These are phyloP conservation scores for Erpornis zantholeuca DNA, from an alignment of 2,113 vertebrate genomes.

Conservation along the genomic window DNA sequence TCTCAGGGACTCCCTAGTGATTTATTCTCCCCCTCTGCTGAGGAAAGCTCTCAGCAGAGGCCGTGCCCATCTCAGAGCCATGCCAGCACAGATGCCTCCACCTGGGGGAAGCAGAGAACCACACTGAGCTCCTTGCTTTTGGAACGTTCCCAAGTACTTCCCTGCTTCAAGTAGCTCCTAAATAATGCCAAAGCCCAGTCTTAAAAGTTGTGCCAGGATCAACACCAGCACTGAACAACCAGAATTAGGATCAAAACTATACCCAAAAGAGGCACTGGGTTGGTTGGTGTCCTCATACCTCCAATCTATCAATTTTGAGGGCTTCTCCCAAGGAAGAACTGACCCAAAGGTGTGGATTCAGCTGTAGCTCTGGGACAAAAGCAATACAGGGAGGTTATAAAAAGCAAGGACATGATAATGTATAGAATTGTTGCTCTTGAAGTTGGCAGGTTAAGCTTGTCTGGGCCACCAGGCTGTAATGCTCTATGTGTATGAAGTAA, in stretches of 20 bases:
- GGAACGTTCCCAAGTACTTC: background rate
- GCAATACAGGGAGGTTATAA: background rate
- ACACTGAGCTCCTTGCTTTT: background rate
- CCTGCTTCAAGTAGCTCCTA: background rate
- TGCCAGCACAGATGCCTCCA: slow-evolving; percentile 4
- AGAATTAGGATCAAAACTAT: background rate
- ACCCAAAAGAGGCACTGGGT: background rate
- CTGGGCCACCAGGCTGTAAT: background rate
- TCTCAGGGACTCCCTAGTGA: background rate
- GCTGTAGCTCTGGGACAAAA: background rate
- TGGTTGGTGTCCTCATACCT: background rate
- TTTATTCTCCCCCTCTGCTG: background rate
- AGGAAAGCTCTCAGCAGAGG: background rate
- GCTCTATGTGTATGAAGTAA: background rate
- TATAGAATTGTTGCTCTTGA: background rate
- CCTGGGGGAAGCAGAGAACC: slow-evolving; percentile 53
- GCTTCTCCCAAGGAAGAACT: background rate
- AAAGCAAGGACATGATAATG: background rate
- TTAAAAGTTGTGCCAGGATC: background rate
- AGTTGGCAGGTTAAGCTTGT: background rate
- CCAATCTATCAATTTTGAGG: background rate
- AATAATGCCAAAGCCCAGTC: background rate
- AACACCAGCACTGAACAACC: background rate
- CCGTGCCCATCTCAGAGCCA: background rate
- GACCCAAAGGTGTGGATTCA: background rate